phyloP scores from a whole-genome alignment of 2,888 invertebrate genomes.

The Chrysotoxum bicinctum region DNA sequence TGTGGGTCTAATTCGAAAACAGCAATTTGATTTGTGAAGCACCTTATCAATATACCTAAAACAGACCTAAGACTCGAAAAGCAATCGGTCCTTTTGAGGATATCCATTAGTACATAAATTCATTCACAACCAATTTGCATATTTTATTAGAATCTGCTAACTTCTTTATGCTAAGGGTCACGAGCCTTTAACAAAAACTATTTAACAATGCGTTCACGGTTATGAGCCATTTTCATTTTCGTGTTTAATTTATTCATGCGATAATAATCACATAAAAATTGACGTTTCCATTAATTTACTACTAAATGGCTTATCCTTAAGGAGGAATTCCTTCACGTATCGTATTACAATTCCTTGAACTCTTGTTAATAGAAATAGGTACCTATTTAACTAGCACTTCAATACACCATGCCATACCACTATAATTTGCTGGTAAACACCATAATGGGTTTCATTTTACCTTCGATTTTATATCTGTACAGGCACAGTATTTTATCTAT shows the following conservation, averaged over 20 bases:
- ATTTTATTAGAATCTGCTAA: too few relatives aligned
- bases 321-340: slow-evolving; percentile 43
- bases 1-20: too few relatives aligned
- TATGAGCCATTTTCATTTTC: not conserved
- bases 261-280: not conserved
- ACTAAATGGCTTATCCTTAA: not conserved
- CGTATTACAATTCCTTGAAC: slow-evolving; percentile 49
- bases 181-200: not conserved
- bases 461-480: slow-evolving; percentile 21
- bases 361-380: slow-evolving; percentile 4
- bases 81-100: too few relatives aligned
- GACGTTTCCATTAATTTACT: slow-evolving; percentile 13
- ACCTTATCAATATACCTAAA: too few relatives aligned
- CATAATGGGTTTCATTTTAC: slow-evolving; percentile 49
- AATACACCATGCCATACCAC: slow-evolving; percentile 25
- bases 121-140: not conserved
- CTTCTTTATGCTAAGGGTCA: not conserved
- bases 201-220: not conserved
- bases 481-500: slow-evolving; percentile 40
- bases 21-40: too few relatives aligned
- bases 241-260: not conserved
- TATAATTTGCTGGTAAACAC: slow-evolving; percentile 59
- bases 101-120: too few relatives aligned
- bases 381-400: not conserved
- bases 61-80: too few relatives aligned